Percentiles rank a stretch among this genome's conserved stretches.
phyloP scores from a whole-genome alignment of 2,113 vertebrate genomes.

The Phrynosoma blainvillii region DNA sequence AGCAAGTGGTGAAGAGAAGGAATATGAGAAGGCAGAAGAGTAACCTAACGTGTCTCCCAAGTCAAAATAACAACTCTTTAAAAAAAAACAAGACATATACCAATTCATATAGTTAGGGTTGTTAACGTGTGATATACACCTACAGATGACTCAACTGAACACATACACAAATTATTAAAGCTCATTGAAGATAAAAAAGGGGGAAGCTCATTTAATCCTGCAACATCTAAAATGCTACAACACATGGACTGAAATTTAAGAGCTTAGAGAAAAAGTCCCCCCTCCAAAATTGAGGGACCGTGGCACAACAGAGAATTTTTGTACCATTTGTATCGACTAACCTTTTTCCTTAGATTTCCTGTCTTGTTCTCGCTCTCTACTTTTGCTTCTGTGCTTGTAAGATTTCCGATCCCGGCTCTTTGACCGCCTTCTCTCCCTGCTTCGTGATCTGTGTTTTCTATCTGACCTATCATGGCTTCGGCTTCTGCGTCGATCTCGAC shows the following conservation, averaged over 20 bases:
- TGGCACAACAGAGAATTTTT: slow-evolving; percentile 34
- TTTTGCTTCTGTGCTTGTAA: slow-evolving; percentile 92
- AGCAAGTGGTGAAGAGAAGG: neutral
- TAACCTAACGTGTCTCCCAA: neutral
- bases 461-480: slow-evolving; percentile 87
- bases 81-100: neutral
- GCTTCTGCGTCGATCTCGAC: slow-evolving; percentile 89
- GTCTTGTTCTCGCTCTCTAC: slow-evolving; percentile 87
- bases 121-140: slow-evolving; percentile 3
- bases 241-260: neutral
- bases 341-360: slow-evolving; percentile 97
- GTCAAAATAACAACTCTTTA: neutral
- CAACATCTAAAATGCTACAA: too few relatives aligned
- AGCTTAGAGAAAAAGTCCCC: neutral
- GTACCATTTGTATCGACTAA: slow-evolving; percentile 67
- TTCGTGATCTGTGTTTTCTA: slow-evolving; percentile 93
- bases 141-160: slow-evolving; percentile 11
- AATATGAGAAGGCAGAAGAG: neutral
- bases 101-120: neutral
- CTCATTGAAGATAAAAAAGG: neutral
- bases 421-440: slow-evolving; percentile 89
- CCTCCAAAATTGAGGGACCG: neutral
- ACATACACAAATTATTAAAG: slow-evolving; percentile 15
- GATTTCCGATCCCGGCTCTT: slow-evolving; percentile 93
- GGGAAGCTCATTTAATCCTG: neutral